phyloP scores from a whole-genome alignment of 2,113 vertebrate genomes.

The Cottus gobio region DNA sequence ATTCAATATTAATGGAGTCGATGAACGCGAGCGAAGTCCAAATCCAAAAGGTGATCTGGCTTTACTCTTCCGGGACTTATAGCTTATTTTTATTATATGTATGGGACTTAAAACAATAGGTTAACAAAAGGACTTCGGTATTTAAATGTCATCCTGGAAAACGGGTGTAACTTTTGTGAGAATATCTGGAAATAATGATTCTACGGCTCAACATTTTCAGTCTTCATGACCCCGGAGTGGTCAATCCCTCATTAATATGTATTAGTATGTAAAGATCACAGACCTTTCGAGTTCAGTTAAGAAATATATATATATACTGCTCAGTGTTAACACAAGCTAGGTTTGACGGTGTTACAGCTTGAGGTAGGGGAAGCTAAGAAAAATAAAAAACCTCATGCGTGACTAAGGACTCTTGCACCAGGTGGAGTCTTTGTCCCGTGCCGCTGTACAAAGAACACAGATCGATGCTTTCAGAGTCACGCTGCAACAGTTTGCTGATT shows the following conservation, averaged over 20 bases:
- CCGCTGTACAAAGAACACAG: slow-evolving; percentile 7
- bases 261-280: neutral
- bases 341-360: neutral
- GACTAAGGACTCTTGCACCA: slow-evolving; percentile 11
- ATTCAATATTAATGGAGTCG: neutral
- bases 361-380: neutral
- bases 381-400: neutral
- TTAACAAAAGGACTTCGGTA: neutral
- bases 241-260: neutral
- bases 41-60: neutral
- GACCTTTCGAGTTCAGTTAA: neutral
- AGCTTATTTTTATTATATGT: neutral
- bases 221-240: neutral
- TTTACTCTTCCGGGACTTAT: neutral
- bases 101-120: neutral
- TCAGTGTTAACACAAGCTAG: neutral
- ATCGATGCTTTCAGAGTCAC: slow-evolving; percentile 15
- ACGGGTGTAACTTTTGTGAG: neutral
- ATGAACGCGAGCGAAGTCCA: neutral
- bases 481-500: slow-evolving; percentile 36
- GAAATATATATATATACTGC: neutral
- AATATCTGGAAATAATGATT: neutral
- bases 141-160: slow-evolving; percentile 10
- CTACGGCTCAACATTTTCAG: neutral
- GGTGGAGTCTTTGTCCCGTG: neutral